Conservation (phyloP, 2,113 vertebrate genomes). For the Anarrhichthys ocellatus region DNA sequence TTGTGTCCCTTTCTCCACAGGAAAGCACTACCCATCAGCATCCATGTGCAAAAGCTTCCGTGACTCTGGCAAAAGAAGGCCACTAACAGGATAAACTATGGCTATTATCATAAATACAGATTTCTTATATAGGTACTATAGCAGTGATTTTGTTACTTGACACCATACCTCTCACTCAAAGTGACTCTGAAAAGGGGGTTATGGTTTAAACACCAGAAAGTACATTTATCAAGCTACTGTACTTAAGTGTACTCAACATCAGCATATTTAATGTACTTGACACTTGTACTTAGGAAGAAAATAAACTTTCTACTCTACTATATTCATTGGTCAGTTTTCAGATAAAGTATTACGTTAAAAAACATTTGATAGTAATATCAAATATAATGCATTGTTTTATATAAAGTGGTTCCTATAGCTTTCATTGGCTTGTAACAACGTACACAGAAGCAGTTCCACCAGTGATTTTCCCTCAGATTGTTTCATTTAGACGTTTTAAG, state of each 20-base stretch:
- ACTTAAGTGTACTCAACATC: not conserved
- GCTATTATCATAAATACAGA: not conserved
- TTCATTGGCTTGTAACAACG: not conserved
- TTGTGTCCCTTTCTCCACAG: not conserved
- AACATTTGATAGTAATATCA: not conserved
- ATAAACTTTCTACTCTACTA: not conserved
- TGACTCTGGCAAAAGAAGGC: not conserved
- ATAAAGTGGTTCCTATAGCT: not conserved
- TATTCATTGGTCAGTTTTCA: not conserved
- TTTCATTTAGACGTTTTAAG: not conserved
- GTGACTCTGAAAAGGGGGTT: not conserved
- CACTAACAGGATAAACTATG: not conserved
- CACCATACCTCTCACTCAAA: not conserved
- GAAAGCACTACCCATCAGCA: not conserved
- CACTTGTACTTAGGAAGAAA: not conserved
- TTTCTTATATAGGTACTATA: not conserved
- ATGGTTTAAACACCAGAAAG: not conserved
- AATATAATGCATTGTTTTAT: not conserved
- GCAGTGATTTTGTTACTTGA: not conserved
- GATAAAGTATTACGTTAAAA: not conserved
- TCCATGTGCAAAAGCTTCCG: not conserved
- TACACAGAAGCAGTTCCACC: not conserved
- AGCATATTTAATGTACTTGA: not conserved
- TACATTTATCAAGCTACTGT: not conserved
- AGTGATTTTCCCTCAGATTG: not conserved